Evolutionary conservation across 2,797 vertebrate genomes (phyloP), one percentile per base, ranked within the genome.

Genomic region (Sebastes umbrosus): DNA sequence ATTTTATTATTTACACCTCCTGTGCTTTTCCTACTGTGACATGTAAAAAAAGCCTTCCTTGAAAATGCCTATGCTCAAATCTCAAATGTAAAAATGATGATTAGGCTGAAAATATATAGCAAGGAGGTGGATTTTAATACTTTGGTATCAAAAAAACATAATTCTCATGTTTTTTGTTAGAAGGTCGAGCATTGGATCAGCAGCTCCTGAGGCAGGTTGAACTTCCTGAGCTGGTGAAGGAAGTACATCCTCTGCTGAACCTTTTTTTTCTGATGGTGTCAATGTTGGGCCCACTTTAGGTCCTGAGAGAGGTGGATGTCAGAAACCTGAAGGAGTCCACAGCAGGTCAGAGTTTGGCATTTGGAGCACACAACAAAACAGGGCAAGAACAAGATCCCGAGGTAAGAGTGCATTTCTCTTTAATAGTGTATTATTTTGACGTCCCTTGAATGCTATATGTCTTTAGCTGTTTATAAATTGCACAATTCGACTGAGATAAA

Each of bases 371-470:
- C 6, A 24, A 25, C 20, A 36, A 20, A 63, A 71, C 18, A 11
- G 8, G 29, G 2, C 2, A 39, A 36, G 43, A 68, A 55, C 25
- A 65, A 27, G 14, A 22, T 72, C 16, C 22, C 4, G 6, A 69
- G 31, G 66, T 71, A 77, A 76, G 63, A 50, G 27, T 71, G 7
- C 24, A 20, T 79, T 76, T 43, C 16, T 52, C 22, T 64, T 59
- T n/a, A 6, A 36, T 20, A 10, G n/a, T 59, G 20, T 46, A 24
- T 29, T 72, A 50, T 68, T 63, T 43, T 59, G 18, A 55, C 2
- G 1, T 29, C 16, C 3, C 4, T 16, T 1, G 11, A n/a, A 12
- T 22, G 52, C 7, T 31, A 5, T 29, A 20, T 10, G 13, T 3
- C 3, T 1, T 59, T 2, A 60, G 1, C 7, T 12, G 14, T 11